phyloP scores from a whole-genome alignment of 1,140 invertebrate species.

The Sitophilus oryzae region DNA sequence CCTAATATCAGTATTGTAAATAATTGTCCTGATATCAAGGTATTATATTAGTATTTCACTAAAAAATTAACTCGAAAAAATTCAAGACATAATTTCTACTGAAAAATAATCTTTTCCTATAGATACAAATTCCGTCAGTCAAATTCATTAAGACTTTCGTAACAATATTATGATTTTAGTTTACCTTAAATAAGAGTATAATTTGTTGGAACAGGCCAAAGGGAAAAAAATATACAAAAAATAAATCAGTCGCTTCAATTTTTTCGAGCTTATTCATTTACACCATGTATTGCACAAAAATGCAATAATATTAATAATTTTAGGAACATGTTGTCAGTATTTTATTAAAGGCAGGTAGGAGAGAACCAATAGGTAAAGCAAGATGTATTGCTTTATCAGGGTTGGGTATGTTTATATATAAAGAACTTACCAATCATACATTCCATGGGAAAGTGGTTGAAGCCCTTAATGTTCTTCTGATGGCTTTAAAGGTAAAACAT shows the following conservation, averaged over 20 bases:
- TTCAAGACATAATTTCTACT: no score
- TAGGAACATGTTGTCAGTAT: conserved; percentile 86
- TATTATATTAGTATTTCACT: no score
- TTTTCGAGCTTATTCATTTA: no score
- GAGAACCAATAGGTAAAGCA: conserved; percentile 82
- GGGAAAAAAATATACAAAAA: not conserved
- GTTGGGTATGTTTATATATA: conserved; percentile 78
- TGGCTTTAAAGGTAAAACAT: conserved; percentile 76
- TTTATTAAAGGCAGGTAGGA: conserved; percentile 75
- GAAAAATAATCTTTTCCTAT: no score
- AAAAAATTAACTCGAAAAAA: no score
- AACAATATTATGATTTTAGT: no score
- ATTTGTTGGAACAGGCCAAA: no score
- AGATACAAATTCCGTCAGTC: no score
- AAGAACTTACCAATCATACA: conserved; percentile 62
- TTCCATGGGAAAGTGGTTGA: conserved; percentile 70
- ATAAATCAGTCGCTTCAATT: conserved; percentile 25
- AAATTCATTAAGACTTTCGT: no score
- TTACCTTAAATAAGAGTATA: no score
- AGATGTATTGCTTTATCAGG: conserved; percentile 85
- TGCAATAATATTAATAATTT: conserved; percentile 27
- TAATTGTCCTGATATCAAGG: conserved; percentile 73
- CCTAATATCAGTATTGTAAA: conserved; percentile 61
- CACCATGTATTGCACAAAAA: not conserved
- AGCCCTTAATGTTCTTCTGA: conserved; percentile 78